A percentile compares a stretch with the other conserved stretches of the same genome.
Conservation (phyloP, 2,113 vertebrate genomes). For the Elgaria multicarinata region DNA sequence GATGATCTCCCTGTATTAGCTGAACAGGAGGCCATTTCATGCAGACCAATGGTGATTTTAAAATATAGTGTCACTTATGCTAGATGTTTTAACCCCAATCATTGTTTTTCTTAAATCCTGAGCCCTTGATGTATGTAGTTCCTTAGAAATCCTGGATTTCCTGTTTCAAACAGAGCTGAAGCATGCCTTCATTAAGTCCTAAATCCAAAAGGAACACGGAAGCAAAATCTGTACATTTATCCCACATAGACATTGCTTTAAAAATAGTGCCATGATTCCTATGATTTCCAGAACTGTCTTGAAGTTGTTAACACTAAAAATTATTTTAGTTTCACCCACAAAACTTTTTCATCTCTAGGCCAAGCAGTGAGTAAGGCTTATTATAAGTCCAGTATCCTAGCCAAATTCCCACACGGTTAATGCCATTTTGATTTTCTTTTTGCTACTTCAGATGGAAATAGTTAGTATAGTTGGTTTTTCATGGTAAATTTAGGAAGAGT, state of each 20-base stretch:
- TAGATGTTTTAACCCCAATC: neutral
- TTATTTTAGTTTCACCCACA: constrained; percentile 7
- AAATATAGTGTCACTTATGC: neutral
- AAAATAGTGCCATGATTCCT: neutral
- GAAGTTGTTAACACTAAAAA: neutral
- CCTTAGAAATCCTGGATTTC: neutral
- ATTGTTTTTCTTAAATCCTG: neutral
- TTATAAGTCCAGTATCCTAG: constrained; percentile 37
- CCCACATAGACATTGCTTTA: neutral
- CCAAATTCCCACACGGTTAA: constrained; percentile 38
- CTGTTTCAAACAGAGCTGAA: neutral
- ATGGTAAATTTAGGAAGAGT: constrained; percentile 15
- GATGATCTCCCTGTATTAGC: neutral
- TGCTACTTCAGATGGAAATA: constrained; percentile 37
- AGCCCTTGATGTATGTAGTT: neutral
- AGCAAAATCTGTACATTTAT: neutral
- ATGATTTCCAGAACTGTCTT: neutral
- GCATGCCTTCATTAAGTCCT: neutral
- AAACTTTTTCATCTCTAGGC: constrained; percentile 7
- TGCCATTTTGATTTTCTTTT: constrained; percentile 35
- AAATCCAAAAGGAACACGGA: neutral
- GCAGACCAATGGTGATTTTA: neutral
- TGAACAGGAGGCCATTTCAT: neutral
- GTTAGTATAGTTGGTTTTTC: constrained; percentile 36
- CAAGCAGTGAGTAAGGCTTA: constrained; percentile 39